Evolutionary conservation across 2,888 invertebrate species (phyloP).

Genomic region (Drosophila maculinotata): DNA sequence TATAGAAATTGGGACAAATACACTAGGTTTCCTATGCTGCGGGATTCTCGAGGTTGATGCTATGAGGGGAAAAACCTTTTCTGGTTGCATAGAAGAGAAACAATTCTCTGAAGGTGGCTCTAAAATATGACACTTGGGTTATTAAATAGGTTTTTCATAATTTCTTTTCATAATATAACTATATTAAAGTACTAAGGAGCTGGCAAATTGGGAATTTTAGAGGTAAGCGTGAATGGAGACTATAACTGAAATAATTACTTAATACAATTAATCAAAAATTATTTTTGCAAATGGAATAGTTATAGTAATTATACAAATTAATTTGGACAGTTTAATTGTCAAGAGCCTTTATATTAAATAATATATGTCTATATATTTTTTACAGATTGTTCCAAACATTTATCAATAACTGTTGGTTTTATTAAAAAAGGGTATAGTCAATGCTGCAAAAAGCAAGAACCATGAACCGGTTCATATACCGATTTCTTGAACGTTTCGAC

Average conservation of each 20-base stretch:
- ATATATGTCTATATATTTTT: neutral
- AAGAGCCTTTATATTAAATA: neutral
- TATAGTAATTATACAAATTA: too few species aligned
- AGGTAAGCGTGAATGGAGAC: too few species aligned
- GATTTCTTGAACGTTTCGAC: neutral
- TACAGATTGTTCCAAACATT: neutral
- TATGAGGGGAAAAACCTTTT: neutral
- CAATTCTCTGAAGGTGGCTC: neutral
- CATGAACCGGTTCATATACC: neutral
- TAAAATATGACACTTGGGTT: neutral
- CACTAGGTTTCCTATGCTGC: slow-evolving; percentile 2
- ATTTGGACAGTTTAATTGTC: neutral
- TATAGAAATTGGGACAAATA: slow-evolving; percentile 19
- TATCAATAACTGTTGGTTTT: too few species aligned
- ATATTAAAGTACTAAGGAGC: too few species aligned
- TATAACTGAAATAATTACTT: too few species aligned
- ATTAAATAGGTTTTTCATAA: too few species aligned
- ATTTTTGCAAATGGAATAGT: too few species aligned
- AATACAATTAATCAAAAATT: too few species aligned
- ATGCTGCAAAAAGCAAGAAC: neutral
- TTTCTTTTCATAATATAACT: too few species aligned
- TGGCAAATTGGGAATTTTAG: too few species aligned
- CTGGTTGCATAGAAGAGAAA: neutral
- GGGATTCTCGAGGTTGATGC: neutral
- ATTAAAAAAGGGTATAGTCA: neutral